These are phyloP conservation scores for Sepioteuthis lessoniana DNA, from an alignment of 2,888 invertebrate species.

Conservation along the genomic window DNA sequence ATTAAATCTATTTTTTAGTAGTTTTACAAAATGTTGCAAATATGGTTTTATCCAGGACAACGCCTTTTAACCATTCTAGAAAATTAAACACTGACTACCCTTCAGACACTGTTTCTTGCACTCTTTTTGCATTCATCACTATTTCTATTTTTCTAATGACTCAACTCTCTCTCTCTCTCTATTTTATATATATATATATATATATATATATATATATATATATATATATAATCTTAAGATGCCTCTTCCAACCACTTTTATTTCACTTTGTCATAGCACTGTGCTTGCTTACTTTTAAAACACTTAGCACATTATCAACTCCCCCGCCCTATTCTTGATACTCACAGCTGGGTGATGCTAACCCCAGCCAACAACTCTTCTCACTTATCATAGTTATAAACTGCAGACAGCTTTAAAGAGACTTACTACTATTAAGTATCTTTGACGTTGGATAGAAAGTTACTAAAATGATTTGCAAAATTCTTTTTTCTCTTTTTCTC, in stretches of 20 bases:
- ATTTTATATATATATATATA: neutral
- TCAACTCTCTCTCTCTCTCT: neutral
- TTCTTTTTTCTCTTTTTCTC: neutral
- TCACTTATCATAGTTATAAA: neutral
- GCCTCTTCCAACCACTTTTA: neutral
- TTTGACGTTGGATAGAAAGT: neutral
- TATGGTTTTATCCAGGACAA: neutral
- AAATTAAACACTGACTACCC: neutral
- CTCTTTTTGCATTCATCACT: neutral
- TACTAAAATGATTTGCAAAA: neutral
- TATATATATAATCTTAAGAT: neutral
- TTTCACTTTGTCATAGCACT: neutral
- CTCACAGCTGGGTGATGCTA: constrained; percentile 7
- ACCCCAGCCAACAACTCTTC: neutral
- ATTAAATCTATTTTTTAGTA: neutral
- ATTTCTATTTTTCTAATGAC: neutral
- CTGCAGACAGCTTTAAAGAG: neutral
- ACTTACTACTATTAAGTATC: neutral
- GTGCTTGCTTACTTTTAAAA: neutral
- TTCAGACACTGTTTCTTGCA: no score
- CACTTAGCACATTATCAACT: constrained; percentile 15
- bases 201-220: neutral
- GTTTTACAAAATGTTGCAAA: neutral
- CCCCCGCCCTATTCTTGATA: neutral
- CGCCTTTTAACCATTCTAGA: neutral